Evolutionary conservation across 2,113 vertebrate genomes (phyloP).

Genomic region (Brachypodius melanocephalos): DNA sequence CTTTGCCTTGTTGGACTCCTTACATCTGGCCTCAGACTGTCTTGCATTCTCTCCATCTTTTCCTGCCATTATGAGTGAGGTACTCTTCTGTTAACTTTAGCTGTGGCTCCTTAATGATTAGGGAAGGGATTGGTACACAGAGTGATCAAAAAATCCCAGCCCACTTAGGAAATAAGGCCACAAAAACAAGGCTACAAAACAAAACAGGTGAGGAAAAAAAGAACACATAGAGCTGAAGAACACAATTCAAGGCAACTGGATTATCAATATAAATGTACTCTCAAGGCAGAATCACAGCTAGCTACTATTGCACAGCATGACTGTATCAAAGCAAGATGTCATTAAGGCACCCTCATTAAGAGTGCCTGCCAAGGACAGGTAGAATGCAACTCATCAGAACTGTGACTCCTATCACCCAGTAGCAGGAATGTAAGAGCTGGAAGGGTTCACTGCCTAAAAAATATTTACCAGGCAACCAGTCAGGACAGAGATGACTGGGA

Average conservation of each 20-base stretch:
- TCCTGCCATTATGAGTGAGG: not conserved
- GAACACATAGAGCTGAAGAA: not conserved
- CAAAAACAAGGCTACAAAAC: not conserved
- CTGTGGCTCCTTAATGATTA: not conserved
- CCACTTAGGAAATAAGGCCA: not conserved
- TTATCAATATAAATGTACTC: slow-evolving; percentile 37
- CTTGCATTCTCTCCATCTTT: not conserved
- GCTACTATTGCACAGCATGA: not conserved
- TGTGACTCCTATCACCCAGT: not conserved
- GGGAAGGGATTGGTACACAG: not conserved
- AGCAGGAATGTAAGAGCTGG: not conserved
- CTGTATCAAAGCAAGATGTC: slow-evolving; percentile 8
- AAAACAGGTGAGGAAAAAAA: not conserved
- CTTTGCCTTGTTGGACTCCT: not conserved
- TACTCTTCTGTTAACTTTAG: not conserved
- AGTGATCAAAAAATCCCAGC: not conserved
- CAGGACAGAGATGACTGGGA: not conserved
- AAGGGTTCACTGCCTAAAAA: not conserved
- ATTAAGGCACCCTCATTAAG: slow-evolving; percentile 21
- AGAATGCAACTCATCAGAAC: not conserved
- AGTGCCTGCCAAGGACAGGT: slow-evolving; percentile 7
- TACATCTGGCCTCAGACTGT: not conserved
- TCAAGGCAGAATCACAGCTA: slow-evolving; percentile 9
- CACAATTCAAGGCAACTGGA: slow-evolving; percentile 5
- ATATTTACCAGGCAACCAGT: not conserved